Conservation (phyloP, 1,140 invertebrate genomes). For the Ips nitidus region DNA sequence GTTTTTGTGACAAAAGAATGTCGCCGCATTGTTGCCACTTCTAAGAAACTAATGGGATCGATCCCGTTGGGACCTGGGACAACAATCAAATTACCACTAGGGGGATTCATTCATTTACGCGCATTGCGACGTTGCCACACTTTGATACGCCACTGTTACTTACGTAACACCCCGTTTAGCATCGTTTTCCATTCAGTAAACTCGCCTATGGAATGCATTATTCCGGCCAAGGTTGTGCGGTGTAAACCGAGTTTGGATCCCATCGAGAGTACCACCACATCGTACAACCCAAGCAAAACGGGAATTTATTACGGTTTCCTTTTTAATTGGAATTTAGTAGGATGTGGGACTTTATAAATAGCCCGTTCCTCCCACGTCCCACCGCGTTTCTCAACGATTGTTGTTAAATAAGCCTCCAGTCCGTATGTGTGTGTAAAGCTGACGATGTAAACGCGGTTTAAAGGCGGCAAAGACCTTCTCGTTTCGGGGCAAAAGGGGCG, state of each 20-base stretch:
- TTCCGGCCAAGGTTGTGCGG: not conserved
- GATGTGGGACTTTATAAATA: conserved; percentile 14
- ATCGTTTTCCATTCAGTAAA: not conserved
- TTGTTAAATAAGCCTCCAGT: not conserved
- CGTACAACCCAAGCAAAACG: not conserved
- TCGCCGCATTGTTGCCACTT: no score
- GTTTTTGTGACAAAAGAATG: no score
- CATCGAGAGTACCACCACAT: not conserved
- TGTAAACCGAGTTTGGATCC: no score
- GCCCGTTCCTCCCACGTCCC: conserved; percentile 5
- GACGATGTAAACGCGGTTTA: no score
- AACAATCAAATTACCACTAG: no score
- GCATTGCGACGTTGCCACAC: not conserved
- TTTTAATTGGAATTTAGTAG: conserved; percentile 6
- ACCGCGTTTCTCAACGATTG: conserved; percentile 5
- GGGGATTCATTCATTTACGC: no score
- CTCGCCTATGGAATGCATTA: not conserved
- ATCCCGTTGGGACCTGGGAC: no score
- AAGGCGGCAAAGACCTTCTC: no score
- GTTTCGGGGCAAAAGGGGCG: no score
- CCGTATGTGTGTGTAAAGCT: no score
- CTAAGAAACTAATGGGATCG: no score
- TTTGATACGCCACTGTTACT: not conserved
- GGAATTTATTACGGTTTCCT: conserved; percentile 3
- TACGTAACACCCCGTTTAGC: not conserved